Percentiles rank a stretch among this genome's conserved stretches.
phyloP scores from a whole-genome alignment of 2,113 vertebrate genomes.

The Thinocorus orbignyianus region DNA sequence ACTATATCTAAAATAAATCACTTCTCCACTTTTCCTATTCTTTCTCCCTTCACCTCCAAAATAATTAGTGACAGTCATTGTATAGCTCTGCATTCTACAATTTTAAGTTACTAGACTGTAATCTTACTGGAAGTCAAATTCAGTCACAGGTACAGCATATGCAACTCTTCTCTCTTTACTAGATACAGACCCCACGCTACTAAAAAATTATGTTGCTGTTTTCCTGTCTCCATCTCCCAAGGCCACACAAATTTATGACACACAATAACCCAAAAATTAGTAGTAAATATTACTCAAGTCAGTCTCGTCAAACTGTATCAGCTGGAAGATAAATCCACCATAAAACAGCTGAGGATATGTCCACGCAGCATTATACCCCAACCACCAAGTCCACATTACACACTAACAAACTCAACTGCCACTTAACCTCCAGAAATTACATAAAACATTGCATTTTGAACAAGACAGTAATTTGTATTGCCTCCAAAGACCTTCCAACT shows the following conservation, averaged over 20 bases:
- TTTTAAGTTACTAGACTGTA: not conserved
- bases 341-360: not conserved
- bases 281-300: not conserved
- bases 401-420: not conserved
- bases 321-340: not conserved
- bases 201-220: not conserved
- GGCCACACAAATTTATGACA: not conserved
- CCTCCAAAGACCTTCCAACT: not conserved
- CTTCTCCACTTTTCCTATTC: not conserved
- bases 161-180: not conserved
- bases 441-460: not conserved
- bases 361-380: not conserved
- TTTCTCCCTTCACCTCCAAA: not conserved
- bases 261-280: not conserved
- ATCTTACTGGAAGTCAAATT: not conserved
- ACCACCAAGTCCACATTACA: not conserved
- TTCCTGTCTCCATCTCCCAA: not conserved
- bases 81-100: not conserved
- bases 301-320: not conserved
- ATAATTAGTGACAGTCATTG: not conserved
- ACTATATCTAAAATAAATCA: not conserved
- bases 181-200: accelerated
- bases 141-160: not conserved
- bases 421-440: not conserved
- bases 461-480: not conserved